A percentile compares a stretch with the other conserved stretches of the same genome.
Conservation (phyloP, 2,888 invertebrate species). For the Xanthostigma xanthostigma region DNA sequence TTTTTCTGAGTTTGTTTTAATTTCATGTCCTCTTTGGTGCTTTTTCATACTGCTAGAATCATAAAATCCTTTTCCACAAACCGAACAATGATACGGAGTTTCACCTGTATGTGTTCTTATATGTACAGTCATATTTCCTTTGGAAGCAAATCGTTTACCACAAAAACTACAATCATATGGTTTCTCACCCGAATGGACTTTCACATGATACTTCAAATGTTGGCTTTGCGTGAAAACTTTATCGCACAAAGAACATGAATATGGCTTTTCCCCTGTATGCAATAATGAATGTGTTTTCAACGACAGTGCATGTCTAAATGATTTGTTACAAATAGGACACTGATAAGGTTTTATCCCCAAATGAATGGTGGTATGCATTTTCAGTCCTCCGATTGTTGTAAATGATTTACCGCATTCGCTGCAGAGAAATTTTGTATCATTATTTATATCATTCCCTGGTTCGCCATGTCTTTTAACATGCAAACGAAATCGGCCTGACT, state of each 20-base stretch:
- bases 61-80: conserved; percentile 10
- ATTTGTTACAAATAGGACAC: conserved; percentile 2
- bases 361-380: conserved; percentile 1
- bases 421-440: not conserved
- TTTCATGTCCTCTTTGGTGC: conserved; percentile 6
- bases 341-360: conserved; percentile 2
- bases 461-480: conserved; percentile 2
- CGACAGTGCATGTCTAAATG: conserved; percentile 3
- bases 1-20: too few relatives aligned
- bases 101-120: conserved; percentile 4
- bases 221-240: conserved; percentile 3
- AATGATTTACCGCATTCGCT: conserved; percentile 2
- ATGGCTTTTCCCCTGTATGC: conserved; percentile 2
- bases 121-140: conserved; percentile 6
- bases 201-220: conserved; percentile 5
- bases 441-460: not conserved
- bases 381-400: conserved; percentile 1
- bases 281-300: conserved; percentile 3
- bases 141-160: conserved; percentile 3
- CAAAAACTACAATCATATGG: conserved; percentile 3
- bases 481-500: conserved; percentile 1
- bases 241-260: conserved; percentile 1
- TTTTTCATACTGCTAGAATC: conserved; percentile 7
- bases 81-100: conserved; percentile 8
- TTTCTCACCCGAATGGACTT: conserved; percentile 3